A percentile compares a stretch with the other conserved stretches of the same genome.
phyloP scores from a whole-genome alignment of 1,140 invertebrate species.

The Caerostris darwini region DNA sequence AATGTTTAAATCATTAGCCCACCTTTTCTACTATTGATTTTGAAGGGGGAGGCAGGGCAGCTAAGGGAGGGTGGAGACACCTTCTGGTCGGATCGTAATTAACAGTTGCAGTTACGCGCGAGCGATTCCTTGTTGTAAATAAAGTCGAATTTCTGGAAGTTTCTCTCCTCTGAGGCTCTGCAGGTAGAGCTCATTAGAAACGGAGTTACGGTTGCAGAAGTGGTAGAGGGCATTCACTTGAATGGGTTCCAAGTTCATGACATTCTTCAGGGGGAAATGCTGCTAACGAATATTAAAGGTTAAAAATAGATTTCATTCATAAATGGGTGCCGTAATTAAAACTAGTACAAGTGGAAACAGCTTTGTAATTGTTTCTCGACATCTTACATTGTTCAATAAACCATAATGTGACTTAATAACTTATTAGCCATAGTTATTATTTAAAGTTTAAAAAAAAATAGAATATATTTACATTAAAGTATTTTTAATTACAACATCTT shows the following conservation, averaged over 20 bases:
- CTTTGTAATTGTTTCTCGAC: too few species aligned
- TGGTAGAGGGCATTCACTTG: neutral
- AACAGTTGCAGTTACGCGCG: slow-evolving; percentile 53
- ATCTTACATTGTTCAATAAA: too few species aligned
- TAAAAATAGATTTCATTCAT: neutral
- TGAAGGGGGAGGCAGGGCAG: neutral
- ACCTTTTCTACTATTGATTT: slow-evolving; percentile 62
- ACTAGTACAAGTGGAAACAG: too few species aligned
- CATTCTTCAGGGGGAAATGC: neutral
- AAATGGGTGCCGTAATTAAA: neutral
- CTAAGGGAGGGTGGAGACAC: neutral
- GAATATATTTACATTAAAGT: too few species aligned
- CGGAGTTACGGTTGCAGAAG: neutral
- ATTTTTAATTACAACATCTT: too few species aligned
- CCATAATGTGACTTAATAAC: too few species aligned
- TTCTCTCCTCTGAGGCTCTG: neutral
- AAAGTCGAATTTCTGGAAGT: slow-evolving; percentile 37
- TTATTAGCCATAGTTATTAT: too few species aligned
- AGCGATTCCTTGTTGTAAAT: slow-evolving; percentile 18
- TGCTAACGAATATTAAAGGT: neutral
- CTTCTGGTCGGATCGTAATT: slow-evolving; percentile 41
- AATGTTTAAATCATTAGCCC: slow-evolving; percentile 67
- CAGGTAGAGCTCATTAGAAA: neutral
- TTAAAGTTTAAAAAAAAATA: too few species aligned
- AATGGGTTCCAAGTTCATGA: neutral